A percentile compares a stretch with the other conserved stretches of the same genome.
Evolutionary conservation across 2,888 invertebrate species (phyloP).

Genomic region (Cryptus armator): DNA sequence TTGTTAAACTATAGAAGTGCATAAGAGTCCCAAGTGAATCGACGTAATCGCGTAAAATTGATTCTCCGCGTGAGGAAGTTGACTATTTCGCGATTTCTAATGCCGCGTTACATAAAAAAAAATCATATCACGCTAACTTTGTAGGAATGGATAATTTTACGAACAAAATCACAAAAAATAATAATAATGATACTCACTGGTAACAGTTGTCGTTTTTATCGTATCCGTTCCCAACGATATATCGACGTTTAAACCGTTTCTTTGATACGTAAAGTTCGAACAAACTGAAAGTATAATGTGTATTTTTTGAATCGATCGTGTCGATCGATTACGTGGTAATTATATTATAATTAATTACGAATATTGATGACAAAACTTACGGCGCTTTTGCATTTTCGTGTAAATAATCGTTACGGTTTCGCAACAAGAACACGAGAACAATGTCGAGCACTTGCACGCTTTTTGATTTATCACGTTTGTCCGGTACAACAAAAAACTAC

Average conservation of each 20-base stretch:
- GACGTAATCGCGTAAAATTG: background rate
- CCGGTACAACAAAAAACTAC: constrained; percentile 73
- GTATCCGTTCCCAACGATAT: constrained; percentile 73
- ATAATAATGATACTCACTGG: constrained; percentile 70
- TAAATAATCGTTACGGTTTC: constrained; percentile 77
- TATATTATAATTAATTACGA: too few relatives aligned
- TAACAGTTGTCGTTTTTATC: constrained; percentile 73
- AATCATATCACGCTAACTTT: constrained; percentile 4
- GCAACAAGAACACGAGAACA: constrained; percentile 78
- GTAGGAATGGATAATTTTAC: constrained; percentile 3
- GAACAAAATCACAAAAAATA: background rate
- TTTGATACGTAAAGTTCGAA: constrained; percentile 78
- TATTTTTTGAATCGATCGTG: background rate
- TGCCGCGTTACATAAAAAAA: background rate
- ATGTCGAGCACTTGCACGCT: constrained; percentile 73
- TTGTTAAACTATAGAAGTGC: too few relatives aligned
- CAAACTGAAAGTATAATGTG: constrained; percentile 75
- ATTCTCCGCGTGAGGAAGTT: too few relatives aligned
- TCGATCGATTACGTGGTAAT: background rate
- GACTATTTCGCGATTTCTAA: too few relatives aligned
- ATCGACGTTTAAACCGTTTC: constrained; percentile 76
- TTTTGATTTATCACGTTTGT: constrained; percentile 71
- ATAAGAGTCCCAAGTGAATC: background rate
- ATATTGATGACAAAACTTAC: constrained; percentile 71
- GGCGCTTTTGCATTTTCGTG: constrained; percentile 70